These are phyloP conservation scores for Coregonus suidteri DNA, from an alignment of 2,797 vertebrate genomes.

Conservation along the genomic window DNA sequence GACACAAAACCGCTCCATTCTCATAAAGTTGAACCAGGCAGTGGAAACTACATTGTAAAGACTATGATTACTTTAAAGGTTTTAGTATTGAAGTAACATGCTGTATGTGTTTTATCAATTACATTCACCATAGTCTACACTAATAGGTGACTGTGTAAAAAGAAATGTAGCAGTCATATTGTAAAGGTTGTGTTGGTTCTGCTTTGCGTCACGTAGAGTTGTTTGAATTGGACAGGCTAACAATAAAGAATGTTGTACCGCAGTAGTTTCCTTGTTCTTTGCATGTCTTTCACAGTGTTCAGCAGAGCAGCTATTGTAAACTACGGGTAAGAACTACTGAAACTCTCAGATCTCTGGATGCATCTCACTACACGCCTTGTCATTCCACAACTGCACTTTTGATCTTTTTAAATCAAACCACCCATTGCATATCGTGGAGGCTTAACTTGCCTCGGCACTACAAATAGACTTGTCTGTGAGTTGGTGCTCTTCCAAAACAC, in stretches of 20 bases:
- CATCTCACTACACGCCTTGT: conserved; percentile 48
- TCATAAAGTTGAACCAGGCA: conserved; percentile 33
- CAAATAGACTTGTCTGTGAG: conserved; percentile 52
- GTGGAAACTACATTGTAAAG: conserved; percentile 19
- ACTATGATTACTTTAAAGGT: conserved; percentile 33
- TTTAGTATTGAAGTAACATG: conserved; percentile 20
- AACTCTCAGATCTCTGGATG: conserved; percentile 52
- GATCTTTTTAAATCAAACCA: conserved; percentile 42
- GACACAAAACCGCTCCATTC: conserved; percentile 5
- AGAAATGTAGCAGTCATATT: conserved; percentile 19
- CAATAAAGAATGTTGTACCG: conserved; percentile 20
- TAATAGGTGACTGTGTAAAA: conserved; percentile 12
- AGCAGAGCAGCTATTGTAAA: conserved; percentile 49
- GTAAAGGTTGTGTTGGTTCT: conserved; percentile 5
- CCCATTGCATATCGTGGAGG: conserved; percentile 41
- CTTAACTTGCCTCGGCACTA: conserved; percentile 33
- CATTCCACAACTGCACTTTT: conserved; percentile 43
- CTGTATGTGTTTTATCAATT: conserved; percentile 37
- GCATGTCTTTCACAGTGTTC: conserved; percentile 56
- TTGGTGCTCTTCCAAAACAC: conserved; percentile 60
- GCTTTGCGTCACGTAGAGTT: background rate
- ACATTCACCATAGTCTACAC: conserved; percentile 33
- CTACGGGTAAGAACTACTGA: conserved; percentile 42
- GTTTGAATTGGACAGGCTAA: conserved; percentile 31
- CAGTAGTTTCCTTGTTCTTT: conserved; percentile 41